A percentile compares a stretch with the other conserved stretches of the same genome.
Evolutionary conservation across 2,797 vertebrate genomes (phyloP).

Genomic region (Anolis apletophallus): DNA sequence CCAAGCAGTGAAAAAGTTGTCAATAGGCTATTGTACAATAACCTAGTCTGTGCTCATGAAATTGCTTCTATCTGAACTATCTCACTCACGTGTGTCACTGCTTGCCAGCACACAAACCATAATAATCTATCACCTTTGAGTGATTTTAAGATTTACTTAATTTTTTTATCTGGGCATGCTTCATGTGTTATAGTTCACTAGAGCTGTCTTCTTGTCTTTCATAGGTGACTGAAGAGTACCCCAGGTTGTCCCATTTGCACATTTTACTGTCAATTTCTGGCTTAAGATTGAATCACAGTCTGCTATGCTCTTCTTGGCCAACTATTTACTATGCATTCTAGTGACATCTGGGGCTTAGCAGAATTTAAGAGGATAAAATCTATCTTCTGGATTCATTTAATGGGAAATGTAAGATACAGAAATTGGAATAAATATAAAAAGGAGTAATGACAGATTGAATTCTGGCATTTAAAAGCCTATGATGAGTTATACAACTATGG

Average conservation of each 20-base stretch:
- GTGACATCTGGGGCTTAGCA: conserved; percentile 9
- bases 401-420: conserved; percentile 19
- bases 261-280: conserved; percentile 37
- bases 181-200: conserved; percentile 34
- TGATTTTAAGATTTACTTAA: conserved; percentile 29
- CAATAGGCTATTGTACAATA: conserved; percentile 39
- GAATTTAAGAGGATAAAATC: conserved; percentile 37
- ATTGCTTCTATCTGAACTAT: background rate
- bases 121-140: background rate
- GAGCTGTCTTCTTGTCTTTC: conserved; percentile 23
- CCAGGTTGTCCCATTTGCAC: background rate
- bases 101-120: background rate
- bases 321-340: conserved; percentile 12
- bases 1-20: background rate
- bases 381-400: conserved; percentile 26
- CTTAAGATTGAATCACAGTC: conserved; percentile 35
- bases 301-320: conserved; percentile 16
- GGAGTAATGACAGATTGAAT: conserved; percentile 16
- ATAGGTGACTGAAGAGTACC: conserved; percentile 44
- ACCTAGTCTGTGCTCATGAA: background rate
- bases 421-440: conserved; percentile 25
- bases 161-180: conserved; percentile 2
- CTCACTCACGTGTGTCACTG: background rate
- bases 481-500: conserved; percentile 8
- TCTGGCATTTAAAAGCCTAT: conserved; percentile 14